Evolutionary conservation across 2,797 vertebrate genomes (phyloP), one percentile per base, ranked within the genome.

Genomic region (Aplochiton taeniatus): DNA sequence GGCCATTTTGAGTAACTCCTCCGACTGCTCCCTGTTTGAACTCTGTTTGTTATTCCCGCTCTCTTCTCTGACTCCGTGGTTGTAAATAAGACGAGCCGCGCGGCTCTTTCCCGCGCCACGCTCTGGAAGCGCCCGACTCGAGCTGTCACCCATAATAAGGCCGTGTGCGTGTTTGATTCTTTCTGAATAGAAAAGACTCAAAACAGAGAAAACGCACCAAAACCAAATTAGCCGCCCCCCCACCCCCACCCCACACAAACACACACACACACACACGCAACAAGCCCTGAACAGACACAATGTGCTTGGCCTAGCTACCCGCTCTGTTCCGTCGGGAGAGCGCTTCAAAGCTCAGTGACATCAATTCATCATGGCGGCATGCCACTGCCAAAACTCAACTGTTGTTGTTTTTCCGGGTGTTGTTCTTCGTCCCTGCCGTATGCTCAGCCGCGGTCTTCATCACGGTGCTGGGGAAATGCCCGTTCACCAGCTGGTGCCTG

Each of bases 331-430:
- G 88, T 90, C 88, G 88, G 80, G 89, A 90, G 91, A 92, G 77
- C 82, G 87, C 90, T 92, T 94, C 92, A 93, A 93, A 93, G 91
- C 90, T 87, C 89, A 84, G 83, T 93, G 91, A 92, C 90, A 92
- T 92, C 89, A 90, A 92, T 93, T 90, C 90, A 90, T 92, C 89
- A 92, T 91, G 89, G 88, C 89, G 82, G 81, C 84, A 72, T 84
- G 81, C 84, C 86, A 91, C 91, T 90, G 90, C 90, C 91, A 93
- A 92, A 91, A 89, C 82, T 87, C 87, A 89, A 89, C 85, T 86
- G 88, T 91, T 92, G 90, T 92, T 91, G 87, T 92, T 91, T 4
- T 88, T 82, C 76, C 46, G 77, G 80, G 53, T 31, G 52, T 62
- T 77, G 70, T 77, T 78, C 75, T 70, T 73, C 77, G 74, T 88